phyloP scores from a whole-genome alignment of 2,797 vertebrate genomes.

The Sebastes nivosus region DNA sequence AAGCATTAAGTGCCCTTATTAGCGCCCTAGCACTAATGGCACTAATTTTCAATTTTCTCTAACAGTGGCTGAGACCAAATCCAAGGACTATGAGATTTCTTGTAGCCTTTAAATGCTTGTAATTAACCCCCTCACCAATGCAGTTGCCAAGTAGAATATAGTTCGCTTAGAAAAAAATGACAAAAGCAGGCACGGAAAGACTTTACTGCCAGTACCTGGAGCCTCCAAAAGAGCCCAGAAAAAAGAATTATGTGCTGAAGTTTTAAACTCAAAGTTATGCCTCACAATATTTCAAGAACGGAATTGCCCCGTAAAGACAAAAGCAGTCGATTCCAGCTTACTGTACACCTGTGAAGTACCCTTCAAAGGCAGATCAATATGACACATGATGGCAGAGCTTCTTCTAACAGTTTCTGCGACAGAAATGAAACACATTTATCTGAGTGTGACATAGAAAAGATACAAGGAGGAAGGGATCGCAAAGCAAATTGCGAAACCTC shows the following conservation, averaged over 20 bases:
- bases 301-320: background rate
- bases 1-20: background rate
- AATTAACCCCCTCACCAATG: background rate
- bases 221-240: background rate
- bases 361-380: background rate
- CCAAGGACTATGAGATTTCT: background rate
- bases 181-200: background rate
- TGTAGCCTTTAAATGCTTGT: background rate
- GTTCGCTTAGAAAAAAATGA: background rate
- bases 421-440: slow-evolving; percentile 26
- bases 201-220: background rate
- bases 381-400: background rate
- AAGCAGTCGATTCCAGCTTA: background rate
- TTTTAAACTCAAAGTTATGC: background rate
- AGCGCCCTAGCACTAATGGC: background rate
- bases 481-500: slow-evolving; percentile 22
- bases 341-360: background rate
- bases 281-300: background rate
- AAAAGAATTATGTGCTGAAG: background rate
- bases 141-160: background rate
- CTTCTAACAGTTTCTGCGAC: background rate
- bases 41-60: background rate
- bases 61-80: background rate
- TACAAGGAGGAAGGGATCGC: slow-evolving; percentile 12
- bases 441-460: slow-evolving; percentile 5